Evolutionary conservation across 2,113 vertebrate genomes (phyloP), one percentile per base, ranked within the genome.

Genomic region (Patagioenas fasciata): DNA sequence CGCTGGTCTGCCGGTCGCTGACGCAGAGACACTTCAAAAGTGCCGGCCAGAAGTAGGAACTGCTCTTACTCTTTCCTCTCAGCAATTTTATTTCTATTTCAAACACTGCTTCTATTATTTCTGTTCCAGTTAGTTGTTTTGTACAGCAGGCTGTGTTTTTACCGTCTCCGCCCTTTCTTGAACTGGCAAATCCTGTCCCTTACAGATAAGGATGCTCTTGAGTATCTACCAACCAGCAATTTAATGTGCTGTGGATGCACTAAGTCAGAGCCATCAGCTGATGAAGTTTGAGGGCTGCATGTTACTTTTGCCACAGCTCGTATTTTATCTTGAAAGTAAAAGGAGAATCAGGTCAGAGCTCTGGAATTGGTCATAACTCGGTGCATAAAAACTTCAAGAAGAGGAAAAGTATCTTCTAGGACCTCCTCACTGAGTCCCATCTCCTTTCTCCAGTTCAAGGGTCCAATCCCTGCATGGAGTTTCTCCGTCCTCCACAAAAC

Each of bases 51-150:
- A 84, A 91, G 50, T 5, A 56, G 64, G 80, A 86, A 10, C 88
- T 54, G 65, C 77, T 88, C 36, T 74, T 80, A 26, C 71, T 71
- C 34, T 83, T 88, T 66, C 75, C 93, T 80, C 75, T 64, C 65
- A 94, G 82, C 79, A 81, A 19, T 86, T 93, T 92, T 26, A 50
- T 61, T 90, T 79, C 66, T 86, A 31, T 88, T 96, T 85, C 60
- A 94, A 53, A 23, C 24, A 9, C 36, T 10, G 25, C 62, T 83
- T 48, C 67, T 92, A 31, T 95, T 77, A 70, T 83, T 86, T 81
- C 78, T 82, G 57, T 79, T 96, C 74, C 54, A 61, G 57, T 66
- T 60, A 4, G 47, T 3, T 5, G 16, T 31, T 87, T 42, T 89
- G 65, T 65, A 34, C 60, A 53, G 36, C 8, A 5, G 48, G 21